Evolutionary conservation across 2,797 vertebrate species (phyloP).

Genomic region (Passerculus sandwichensis): DNA sequence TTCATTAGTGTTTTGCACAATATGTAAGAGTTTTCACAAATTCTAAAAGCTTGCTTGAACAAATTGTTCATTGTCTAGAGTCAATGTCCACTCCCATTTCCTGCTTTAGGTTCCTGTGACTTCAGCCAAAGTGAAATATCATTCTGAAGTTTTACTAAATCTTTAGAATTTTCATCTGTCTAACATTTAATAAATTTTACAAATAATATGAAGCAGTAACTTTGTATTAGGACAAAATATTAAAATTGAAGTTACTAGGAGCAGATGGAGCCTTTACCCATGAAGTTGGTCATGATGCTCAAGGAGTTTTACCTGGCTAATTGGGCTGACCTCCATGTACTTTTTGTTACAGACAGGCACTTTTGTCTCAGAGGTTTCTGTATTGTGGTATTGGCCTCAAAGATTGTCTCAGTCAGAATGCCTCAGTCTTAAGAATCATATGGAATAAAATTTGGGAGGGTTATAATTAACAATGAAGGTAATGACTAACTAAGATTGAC

Average conservation of each 20-base stretch:
- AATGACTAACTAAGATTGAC: background rate
- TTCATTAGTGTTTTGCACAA: background rate
- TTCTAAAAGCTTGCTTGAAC: background rate
- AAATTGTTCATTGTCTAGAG: background rate
- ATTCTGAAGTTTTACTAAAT: background rate
- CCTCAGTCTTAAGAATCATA: background rate
- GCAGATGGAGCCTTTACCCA: background rate
- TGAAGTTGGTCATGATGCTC: rapidly evolving
- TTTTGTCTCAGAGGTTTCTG: background rate
- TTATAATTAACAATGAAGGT: background rate
- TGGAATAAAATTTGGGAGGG: background rate
- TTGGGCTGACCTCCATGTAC: background rate
- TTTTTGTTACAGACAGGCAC: background rate
- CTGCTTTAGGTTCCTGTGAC: background rate
- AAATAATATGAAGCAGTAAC: background rate
- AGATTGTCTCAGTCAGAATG: background rate
- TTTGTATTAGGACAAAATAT: background rate
- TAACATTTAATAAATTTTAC: background rate
- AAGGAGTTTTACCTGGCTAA: background rate
- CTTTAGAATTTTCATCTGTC: background rate
- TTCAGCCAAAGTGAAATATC: background rate
- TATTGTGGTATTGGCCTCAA: background rate
- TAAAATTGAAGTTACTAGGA: background rate
- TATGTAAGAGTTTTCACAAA: background rate
- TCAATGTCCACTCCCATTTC: background rate